Percentiles rank a stretch among this genome's conserved stretches.
phyloP scores from a whole-genome alignment of 2,888 invertebrate genomes.

The Macaria liturata region DNA sequence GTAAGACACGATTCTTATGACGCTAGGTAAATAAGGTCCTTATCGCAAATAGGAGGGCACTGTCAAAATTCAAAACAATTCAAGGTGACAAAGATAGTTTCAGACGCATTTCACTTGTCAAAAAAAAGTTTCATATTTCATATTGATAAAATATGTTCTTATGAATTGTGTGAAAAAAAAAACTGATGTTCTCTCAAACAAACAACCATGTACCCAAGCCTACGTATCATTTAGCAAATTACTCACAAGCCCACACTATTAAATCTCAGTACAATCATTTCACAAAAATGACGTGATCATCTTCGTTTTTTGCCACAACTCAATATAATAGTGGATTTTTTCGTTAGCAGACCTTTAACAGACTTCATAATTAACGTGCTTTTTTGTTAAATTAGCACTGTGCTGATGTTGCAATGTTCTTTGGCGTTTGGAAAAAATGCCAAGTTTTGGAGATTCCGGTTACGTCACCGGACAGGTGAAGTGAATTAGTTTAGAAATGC shows the following conservation, averaged over 20 bases:
- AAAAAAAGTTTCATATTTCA: no score
- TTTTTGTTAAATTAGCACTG: conserved; percentile 20
- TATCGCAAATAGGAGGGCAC: no score
- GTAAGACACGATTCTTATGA: no score
- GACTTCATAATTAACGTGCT: conserved; percentile 15
- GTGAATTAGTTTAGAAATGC: not conserved
- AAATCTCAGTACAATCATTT: conserved; percentile 9
- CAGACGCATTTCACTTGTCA: no score
- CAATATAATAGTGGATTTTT: conserved; percentile 16
- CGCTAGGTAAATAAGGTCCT: no score
- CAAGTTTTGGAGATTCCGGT: conserved; percentile 9
- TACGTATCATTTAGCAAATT: conserved; percentile 5
- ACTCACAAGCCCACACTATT: conserved; percentile 7
- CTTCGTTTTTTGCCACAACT: conserved; percentile 12
- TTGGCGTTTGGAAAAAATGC: not conserved
- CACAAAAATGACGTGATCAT: conserved; percentile 17
- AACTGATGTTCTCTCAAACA: no score
- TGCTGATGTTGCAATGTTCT: conserved; percentile 5
- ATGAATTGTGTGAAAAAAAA: no score
- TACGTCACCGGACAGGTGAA: not conserved
- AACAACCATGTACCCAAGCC: not conserved
- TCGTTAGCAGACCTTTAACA: conserved; percentile 13
- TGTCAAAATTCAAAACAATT: no score
- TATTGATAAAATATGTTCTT: no score
- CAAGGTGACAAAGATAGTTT: no score